These are phyloP conservation scores for Plestiodon gilberti DNA, from an alignment of 2,113 vertebrate genomes.

Conservation along the genomic window DNA sequence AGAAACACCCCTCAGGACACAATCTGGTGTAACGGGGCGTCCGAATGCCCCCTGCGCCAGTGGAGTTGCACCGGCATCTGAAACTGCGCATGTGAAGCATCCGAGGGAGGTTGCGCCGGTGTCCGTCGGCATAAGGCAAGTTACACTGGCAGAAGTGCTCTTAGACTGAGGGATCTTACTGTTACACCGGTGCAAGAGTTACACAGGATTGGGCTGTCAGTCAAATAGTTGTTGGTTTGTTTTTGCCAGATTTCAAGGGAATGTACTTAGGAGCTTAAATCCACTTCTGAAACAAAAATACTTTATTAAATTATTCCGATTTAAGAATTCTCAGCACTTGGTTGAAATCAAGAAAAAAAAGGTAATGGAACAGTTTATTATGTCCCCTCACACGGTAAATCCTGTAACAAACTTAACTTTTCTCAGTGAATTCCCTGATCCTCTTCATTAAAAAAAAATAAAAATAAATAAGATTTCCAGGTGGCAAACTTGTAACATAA, in stretches of 20 bases:
- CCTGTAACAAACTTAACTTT: conserved; percentile 22
- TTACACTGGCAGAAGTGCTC: too few species aligned
- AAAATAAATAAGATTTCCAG: conserved; percentile 4
- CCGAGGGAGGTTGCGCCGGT: too few species aligned
- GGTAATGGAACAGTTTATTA: background rate
- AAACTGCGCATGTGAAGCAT: too few species aligned
- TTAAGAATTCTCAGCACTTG: background rate
- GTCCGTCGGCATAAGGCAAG: too few species aligned
- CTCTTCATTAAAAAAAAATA: too few species aligned
- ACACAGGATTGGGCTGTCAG: too few species aligned
- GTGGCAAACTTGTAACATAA: background rate
- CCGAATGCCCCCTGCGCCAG: too few species aligned
- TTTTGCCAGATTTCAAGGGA: background rate
- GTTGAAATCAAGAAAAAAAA: background rate
- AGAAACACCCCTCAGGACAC: too few species aligned
- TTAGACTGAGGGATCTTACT: too few species aligned
- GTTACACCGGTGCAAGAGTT: too few species aligned
- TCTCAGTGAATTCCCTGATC: background rate
- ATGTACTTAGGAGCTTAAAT: background rate
- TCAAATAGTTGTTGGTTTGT: background rate
- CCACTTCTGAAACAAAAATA: background rate
- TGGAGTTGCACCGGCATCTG: too few species aligned
- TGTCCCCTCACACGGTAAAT: background rate
- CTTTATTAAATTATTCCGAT: background rate
- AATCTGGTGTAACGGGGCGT: too few species aligned